These are phyloP conservation scores for Tinamus major DNA, from an alignment of 2,797 vertebrate genomes.

Conservation along the genomic window DNA sequence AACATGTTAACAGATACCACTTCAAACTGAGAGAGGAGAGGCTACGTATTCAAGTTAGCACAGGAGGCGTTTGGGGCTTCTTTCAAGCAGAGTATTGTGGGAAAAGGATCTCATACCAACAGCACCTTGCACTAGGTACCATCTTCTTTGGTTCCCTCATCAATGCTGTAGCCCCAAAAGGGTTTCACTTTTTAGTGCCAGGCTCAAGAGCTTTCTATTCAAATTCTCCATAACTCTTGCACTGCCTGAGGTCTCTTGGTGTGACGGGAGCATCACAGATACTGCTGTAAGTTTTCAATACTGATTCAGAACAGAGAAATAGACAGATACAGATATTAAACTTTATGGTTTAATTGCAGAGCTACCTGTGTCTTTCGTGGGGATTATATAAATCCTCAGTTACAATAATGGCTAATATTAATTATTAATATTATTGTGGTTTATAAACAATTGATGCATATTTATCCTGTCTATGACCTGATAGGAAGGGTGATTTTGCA, in stretches of 20 bases:
- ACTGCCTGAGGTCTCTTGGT: not conserved
- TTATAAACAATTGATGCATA: not conserved
- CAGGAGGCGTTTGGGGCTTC: not conserved
- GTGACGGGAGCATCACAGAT: not conserved
- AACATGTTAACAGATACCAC: rapidly evolving
- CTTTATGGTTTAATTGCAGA: not conserved
- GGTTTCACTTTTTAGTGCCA: not conserved
- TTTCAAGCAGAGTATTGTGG: not conserved
- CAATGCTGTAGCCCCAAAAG: not conserved
- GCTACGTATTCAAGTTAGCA: not conserved
- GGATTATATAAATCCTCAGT: not conserved
- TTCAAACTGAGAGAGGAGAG: not conserved
- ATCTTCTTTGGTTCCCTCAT: not conserved
- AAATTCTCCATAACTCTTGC: not conserved
- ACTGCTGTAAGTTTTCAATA: not conserved
- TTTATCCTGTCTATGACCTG: not conserved
- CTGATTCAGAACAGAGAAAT: not conserved
- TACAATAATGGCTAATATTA: not conserved
- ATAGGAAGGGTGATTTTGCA: not conserved
- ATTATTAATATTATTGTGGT: not conserved
- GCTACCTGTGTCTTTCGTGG: not conserved
- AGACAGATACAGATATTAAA: not conserved
- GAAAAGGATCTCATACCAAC: not conserved
- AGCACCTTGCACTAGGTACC: not conserved
- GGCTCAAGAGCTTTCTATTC: not conserved